Conservation (phyloP, 2,113 vertebrate species). For the Cyanocitta stelleri region DNA sequence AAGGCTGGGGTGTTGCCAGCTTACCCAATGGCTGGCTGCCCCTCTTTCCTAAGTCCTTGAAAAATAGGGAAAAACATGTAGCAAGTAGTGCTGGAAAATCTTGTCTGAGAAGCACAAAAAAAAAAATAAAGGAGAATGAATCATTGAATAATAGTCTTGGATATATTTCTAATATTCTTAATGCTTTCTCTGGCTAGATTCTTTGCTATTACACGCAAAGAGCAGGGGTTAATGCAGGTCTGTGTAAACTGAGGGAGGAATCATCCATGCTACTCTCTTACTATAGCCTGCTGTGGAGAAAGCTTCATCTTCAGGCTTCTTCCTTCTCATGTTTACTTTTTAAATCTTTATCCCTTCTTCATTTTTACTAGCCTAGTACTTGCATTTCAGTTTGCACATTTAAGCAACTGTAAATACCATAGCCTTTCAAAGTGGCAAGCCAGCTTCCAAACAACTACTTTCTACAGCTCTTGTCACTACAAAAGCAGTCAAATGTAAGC, state of each 20-base stretch:
- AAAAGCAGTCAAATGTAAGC: not conserved
- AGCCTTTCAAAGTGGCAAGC: not conserved
- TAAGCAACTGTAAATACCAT: not conserved
- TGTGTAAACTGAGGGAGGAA: not conserved
- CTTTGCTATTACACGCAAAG: not conserved
- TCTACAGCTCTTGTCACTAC: not conserved
- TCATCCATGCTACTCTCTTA: not conserved
- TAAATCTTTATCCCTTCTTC: not conserved
- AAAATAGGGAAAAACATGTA: not conserved
- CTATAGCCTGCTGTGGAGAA: not conserved
- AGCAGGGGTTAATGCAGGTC: not conserved
- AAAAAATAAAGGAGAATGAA: slow-evolving; percentile 23
- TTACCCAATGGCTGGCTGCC: not conserved
- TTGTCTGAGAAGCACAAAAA: not conserved
- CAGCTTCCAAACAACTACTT: not conserved
- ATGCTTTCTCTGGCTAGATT: not conserved
- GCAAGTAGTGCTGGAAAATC: not conserved
- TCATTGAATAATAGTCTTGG: not conserved
- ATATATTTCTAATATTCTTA: not conserved
- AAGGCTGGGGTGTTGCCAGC: not conserved
- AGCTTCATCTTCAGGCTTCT: not conserved
- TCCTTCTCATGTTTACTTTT: not conserved
- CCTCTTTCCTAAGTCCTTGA: not conserved
- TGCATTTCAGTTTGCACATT: not conserved
- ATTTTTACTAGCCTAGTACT: not conserved